Conservation (phyloP, 1,140 invertebrate species). For the Dryas iulia region DNA sequence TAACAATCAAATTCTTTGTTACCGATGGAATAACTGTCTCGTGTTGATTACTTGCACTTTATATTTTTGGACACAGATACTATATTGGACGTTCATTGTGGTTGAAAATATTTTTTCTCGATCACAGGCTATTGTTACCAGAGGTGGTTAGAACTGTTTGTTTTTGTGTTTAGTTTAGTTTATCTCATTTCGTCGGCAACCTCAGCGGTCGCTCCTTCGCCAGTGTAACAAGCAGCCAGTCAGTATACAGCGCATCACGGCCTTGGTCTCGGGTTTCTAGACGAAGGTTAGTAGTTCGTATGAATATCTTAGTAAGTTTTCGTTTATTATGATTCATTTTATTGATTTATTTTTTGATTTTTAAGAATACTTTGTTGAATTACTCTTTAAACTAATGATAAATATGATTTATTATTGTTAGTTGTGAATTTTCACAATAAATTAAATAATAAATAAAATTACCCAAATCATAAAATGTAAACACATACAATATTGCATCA, state of each 20-base stretch:
- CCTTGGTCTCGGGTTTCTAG: slow-evolving; percentile 83
- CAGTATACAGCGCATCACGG: slow-evolving; percentile 75
- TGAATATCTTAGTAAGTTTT: background rate
- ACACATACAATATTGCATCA: background rate
- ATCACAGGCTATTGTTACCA: slow-evolving; percentile 43
- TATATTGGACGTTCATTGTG: background rate
- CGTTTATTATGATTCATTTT: background rate
- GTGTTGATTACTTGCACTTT: slow-evolving; percentile 39
- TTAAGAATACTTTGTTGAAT: background rate
- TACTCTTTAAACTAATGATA: background rate
- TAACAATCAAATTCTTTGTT: slow-evolving; percentile 65
- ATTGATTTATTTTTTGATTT: background rate
- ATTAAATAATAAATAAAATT: background rate
- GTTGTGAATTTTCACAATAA: background rate
- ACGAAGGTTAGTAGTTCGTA: slow-evolving; percentile 76
- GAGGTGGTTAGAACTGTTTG: slow-evolving; percentile 37
- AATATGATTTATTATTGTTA: background rate
- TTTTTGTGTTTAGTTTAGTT: slow-evolving; percentile 71
- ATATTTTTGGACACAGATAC: slow-evolving; percentile 24
- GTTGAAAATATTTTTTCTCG: slow-evolving; percentile 8
- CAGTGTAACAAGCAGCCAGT: slow-evolving; percentile 76
- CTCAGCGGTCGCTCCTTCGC: slow-evolving; percentile 76
- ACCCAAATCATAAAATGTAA: background rate
- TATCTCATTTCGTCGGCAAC: slow-evolving; percentile 78
- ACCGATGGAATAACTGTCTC: slow-evolving; percentile 32